Percentiles rank a stretch among this genome's conserved stretches.
phyloP scores from a whole-genome alignment of 2,113 vertebrate species.

The Hippocampus zosterae region DNA sequence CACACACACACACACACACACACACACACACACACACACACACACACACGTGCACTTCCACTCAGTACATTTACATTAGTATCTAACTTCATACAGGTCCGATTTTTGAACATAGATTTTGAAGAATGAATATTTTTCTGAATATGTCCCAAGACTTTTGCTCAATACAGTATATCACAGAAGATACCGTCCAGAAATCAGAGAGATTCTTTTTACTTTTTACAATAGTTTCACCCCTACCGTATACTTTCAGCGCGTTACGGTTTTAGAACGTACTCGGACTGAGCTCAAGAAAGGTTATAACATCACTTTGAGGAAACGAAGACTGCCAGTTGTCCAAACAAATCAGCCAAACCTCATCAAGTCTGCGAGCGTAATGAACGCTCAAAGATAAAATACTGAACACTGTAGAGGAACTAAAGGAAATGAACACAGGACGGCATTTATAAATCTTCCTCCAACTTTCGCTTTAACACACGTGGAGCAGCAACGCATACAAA shows the following conservation, averaged over 20 bases:
- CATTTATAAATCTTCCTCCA: no score
- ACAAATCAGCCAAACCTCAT: background rate
- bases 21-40: constrained; percentile 5
- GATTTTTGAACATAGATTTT: background rate
- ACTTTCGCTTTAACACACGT: no score
- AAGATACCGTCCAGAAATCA: no score
- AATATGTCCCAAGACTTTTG: no score
- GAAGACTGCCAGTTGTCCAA: background rate
- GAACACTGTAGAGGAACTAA: background rate
- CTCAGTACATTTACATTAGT: background rate
- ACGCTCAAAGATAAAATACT: background rate
- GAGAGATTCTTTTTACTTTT: no score
- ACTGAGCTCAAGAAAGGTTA: no score
- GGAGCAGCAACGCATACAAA: no score
- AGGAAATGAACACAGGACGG: background rate
- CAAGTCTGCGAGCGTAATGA: background rate
- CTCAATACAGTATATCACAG: no score
- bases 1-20: constrained; percentile 33
- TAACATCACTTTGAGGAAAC: no score
- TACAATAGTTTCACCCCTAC: no score
- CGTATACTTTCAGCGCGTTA: no score
- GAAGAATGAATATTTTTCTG: background rate
- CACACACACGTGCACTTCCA: constrained; percentile 5
- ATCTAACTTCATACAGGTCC: background rate
- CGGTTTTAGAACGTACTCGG: no score